phyloP scores from a whole-genome alignment of 2,888 invertebrate genomes.

The Acanthosepion esculentum region DNA sequence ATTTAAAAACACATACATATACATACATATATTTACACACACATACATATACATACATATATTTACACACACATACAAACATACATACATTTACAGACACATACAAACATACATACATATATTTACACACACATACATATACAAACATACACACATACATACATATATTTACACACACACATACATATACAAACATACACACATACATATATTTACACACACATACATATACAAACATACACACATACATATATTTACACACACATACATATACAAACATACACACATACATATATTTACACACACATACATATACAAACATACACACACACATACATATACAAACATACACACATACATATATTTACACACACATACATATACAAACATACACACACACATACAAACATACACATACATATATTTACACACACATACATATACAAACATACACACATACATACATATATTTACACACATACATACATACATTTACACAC shows the following conservation, averaged over 20 bases:
- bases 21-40: constrained; percentile 46
- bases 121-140: constrained; percentile 17
- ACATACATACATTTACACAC: neutral
- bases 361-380: neutral
- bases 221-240: no score
- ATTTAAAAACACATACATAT: constrained; percentile 46
- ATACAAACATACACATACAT: constrained; percentile 38
- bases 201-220: no score
- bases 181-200: no score
- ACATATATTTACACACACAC: no score
- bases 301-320: neutral
- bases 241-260: no score
- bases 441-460: no score
- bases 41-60: constrained; percentile 37
- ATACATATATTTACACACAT: neutral
- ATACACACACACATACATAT: constrained; percentile 6
- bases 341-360: neutral
- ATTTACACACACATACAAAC: constrained; percentile 43
- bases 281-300: neutral
- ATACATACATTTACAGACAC: neutral
- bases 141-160: neutral
- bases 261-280: neutral
- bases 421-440: neutral
- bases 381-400: neutral
- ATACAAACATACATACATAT: constrained; percentile 35